Evolutionary conservation across 1,140 invertebrate genomes (phyloP), one percentile per base, ranked within the genome.

Genomic region (Drosophila serrata): DNA sequence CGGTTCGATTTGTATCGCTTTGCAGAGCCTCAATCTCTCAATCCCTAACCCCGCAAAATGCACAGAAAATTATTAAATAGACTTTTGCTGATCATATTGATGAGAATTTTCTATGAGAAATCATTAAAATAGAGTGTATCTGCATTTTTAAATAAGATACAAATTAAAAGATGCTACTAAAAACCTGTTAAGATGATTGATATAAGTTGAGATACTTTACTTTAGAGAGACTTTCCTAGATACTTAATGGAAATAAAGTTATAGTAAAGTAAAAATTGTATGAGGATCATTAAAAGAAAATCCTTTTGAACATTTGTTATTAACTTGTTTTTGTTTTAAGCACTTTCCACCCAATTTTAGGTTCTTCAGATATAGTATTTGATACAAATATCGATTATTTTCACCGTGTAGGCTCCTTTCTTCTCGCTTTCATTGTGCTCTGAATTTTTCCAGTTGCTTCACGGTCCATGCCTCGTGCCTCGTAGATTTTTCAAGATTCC

Each of bases 1-100:
- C 61, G 81, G 68, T 78, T 88, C 84, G 84, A 88, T 88, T 88
- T 88, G 85, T 88, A 88, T 88, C 84, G 84, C 84, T 65, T 87
- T 67, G 62, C 75, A 53, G 67, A 60, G 55, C 55, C 69, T 64
- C 70, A 75, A 75, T 75, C 70, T 75, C 58, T 63, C 59, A 49
- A 75, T 75, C 46, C 58, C 59, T 63, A 48, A 60, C 65, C 70
- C 55, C 51, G 61, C 31, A 37, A 67, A 13, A 1, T 46, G 17
- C 51, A 69, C 31, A 22, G 31, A 15, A 13, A 45, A 29, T 43
- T 45, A 67, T 13, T 39, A n/a, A 24, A 37, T 22, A 1, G 2
- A 15, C 0, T 9, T 19, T 33, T 19, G 19, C 0, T 12, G 6
- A 7, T n/a, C 7, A 7, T 4, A 8, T 13, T 33, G 15, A 12